Percentiles rank a stretch among this genome's conserved stretches.
Conservation (phyloP, 2,797 vertebrate species). For the Pipistrellus pipistrellus region DNA sequence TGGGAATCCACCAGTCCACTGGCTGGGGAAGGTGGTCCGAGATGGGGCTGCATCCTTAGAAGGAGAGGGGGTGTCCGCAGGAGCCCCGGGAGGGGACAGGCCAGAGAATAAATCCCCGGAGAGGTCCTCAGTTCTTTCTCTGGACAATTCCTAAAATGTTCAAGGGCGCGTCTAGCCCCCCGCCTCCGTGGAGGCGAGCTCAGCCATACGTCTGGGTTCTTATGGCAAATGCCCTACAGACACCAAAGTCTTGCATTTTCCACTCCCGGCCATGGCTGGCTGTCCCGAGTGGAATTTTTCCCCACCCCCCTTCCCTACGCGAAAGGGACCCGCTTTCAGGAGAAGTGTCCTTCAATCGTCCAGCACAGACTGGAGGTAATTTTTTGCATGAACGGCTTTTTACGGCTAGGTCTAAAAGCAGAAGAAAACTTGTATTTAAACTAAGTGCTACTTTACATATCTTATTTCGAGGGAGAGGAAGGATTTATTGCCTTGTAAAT, state of each 20-base stretch:
- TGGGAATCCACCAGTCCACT: background rate
- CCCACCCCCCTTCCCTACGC: constrained; percentile 53
- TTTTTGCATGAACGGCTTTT: constrained; percentile 89
- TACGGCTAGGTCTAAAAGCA: constrained; percentile 86
- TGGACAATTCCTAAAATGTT: constrained; percentile 64
- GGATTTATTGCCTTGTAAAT: constrained; percentile 82
- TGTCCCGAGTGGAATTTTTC: constrained; percentile 48
- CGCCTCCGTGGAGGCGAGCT: constrained; percentile 50
- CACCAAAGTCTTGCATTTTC: constrained; percentile 74
- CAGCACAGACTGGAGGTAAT: constrained; percentile 86
- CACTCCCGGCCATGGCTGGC: constrained; percentile 61
- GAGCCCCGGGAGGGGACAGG: background rate
- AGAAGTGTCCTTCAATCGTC: constrained; percentile 87
- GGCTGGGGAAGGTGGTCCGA: background rate
- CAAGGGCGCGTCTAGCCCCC: constrained; percentile 62
- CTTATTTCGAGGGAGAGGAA: constrained; percentile 86
- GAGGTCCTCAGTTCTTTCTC: constrained; percentile 65
- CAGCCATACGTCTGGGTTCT: constrained; percentile 46
- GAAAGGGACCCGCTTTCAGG: constrained; percentile 78
- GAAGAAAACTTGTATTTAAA: constrained; percentile 84
- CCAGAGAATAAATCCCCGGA: background rate
- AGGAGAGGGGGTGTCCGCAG: background rate
- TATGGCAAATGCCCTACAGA: constrained; percentile 66
- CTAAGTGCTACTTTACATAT: constrained; percentile 86
- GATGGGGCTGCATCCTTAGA: background rate